A percentile compares a stretch with the other conserved stretches of the same genome.
These are phyloP conservation scores for Andricus grossulariae DNA, from an alignment of 1,140 invertebrate species.

Conservation along the genomic window DNA sequence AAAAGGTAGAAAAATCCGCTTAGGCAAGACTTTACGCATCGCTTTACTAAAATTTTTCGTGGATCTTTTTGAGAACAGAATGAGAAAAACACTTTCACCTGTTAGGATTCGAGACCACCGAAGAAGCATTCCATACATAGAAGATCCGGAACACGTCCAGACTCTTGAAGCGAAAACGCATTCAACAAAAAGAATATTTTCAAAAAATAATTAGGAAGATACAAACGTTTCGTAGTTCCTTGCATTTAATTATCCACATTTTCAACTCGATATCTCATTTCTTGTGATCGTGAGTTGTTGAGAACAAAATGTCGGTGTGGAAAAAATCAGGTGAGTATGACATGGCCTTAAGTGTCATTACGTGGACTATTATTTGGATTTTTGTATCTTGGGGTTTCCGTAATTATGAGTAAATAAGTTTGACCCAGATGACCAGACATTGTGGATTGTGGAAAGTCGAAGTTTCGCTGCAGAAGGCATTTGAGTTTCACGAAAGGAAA, in stretches of 20 bases:
- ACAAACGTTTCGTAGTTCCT: too few relatives aligned
- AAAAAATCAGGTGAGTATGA: too few relatives aligned
- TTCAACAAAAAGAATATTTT: neutral
- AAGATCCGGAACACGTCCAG: neutral
- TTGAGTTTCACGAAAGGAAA: slow-evolving; percentile 16
- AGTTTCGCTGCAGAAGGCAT: slow-evolving; percentile 14
- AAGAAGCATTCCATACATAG: neutral
- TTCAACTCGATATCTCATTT: too few relatives aligned
- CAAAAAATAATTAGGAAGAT: too few relatives aligned
- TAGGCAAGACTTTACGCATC: too few relatives aligned
- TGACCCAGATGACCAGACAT: slow-evolving; percentile 1
- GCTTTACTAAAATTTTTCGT: neutral
- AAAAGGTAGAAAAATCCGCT: too few relatives aligned
- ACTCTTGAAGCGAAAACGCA: neutral
- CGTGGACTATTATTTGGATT: neutral
- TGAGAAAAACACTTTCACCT: slow-evolving; percentile 18
- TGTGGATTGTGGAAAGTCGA: neutral
- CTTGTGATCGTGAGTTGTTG: too few relatives aligned
- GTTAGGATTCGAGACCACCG: neutral
- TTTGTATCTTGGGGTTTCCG: neutral
- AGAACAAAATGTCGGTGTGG: too few relatives aligned
- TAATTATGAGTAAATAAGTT: slow-evolving; percentile 4
- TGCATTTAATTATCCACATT: too few relatives aligned
- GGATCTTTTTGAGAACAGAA: neutral
- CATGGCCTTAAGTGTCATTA: too few relatives aligned